Evolutionary conservation across 1,140 invertebrate species (phyloP), one percentile per base, ranked within the genome.

Genomic region (Saccostrea glomerata): DNA sequence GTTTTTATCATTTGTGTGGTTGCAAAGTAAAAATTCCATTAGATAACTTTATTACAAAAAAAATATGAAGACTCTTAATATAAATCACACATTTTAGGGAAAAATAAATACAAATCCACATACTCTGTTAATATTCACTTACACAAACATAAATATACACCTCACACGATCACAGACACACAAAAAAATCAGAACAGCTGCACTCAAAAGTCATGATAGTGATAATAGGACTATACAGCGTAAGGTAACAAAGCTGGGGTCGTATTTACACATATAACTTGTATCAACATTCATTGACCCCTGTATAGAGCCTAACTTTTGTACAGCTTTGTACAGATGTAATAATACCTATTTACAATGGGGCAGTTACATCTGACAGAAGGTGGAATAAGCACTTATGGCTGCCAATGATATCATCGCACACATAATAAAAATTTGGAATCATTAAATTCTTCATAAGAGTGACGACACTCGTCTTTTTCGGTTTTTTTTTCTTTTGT

Each of bases 61-160:
- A 77, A 12, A 77, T 77, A 77, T 77, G 70, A 77, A 77, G 70
- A 77, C 70, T 77, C 70, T 77, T 15, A 25, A 77, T 77, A 77
- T 77, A 77, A 77, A 77, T 77, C 25, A 73, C 7, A 73, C 25
- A 30, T 25, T 30, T 47, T 47, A 47, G 0, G 13, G 11, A 25
- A 30, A 30, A 77, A 77, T 13, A 77, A 77, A 4, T 30, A 77
- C 15, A 77, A 13, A 25, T n/a, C n/a, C n/a, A 63, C 17, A 20
- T n/a, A 20, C 58, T 20, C 17, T 63, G 17, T 20, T 20, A 20
- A n/a, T 5, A 3, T 20, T 17, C n/a, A 6, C 58, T 77, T 36
- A 36, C 23, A 30, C 23, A 36, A 13, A 7, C 25, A 77, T 25
- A 77, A 25, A 20, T 63, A 63, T n/a, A 60, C 58, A 63, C 58